A percentile compares a stretch with the other conserved stretches of the same genome.
Conservation (phyloP, 2,888 invertebrate genomes). For the Oeneis ivallda region DNA sequence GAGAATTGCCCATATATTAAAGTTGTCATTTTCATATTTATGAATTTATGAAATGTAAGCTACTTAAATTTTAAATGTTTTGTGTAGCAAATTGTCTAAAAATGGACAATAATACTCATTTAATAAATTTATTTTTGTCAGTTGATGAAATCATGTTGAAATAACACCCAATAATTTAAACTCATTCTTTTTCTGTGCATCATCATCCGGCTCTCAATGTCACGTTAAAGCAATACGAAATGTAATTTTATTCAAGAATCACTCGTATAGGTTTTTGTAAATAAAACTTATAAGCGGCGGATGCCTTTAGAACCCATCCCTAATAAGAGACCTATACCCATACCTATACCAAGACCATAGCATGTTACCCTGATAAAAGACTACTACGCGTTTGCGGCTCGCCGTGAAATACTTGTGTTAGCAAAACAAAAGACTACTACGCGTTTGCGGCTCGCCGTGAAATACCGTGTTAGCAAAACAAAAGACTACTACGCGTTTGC, state of each 20-base stretch:
- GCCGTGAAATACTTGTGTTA: too few relatives aligned
- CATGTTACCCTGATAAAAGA: too few relatives aligned
- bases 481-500: too few relatives aligned
- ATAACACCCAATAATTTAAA: neutral
- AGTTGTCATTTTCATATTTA: too few relatives aligned
- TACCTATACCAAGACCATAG: too few relatives aligned
- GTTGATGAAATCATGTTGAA: neutral
- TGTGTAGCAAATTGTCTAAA: conserved; percentile 1
- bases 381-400: too few relatives aligned
- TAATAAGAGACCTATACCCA: too few relatives aligned
- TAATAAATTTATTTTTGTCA: conserved; percentile 10
- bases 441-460: neutral
- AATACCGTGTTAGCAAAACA: too few relatives aligned
- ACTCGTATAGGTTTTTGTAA: neutral
- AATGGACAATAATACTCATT: neutral
- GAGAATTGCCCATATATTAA: too few relatives aligned
- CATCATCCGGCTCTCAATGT: conserved; percentile 20
- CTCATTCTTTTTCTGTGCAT: neutral
- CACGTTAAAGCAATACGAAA: neutral
- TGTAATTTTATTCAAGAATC: neutral
- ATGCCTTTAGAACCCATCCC: too few relatives aligned
- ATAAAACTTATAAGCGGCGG: too few relatives aligned
- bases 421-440: too few relatives aligned
- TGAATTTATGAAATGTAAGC: neutral
- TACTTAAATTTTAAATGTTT: neutral